phyloP scores from a whole-genome alignment of 1,140 invertebrate species.

The Penaeus vannamei region DNA sequence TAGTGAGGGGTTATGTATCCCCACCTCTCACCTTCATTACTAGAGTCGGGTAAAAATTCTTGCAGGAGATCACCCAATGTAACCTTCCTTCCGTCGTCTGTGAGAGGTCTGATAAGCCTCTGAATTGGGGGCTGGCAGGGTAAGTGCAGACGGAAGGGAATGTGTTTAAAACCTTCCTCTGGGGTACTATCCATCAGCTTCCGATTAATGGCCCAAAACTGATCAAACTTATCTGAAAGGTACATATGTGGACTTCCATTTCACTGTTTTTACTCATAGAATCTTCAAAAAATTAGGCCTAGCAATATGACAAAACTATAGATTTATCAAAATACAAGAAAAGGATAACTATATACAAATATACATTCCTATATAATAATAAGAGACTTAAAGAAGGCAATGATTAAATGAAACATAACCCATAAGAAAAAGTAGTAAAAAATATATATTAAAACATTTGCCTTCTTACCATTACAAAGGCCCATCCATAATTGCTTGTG shows the following conservation, averaged over 20 bases:
- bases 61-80: slow-evolving; percentile 81
- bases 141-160: slow-evolving; percentile 90
- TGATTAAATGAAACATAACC: too few species aligned
- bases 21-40: slow-evolving; percentile 68
- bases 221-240: slow-evolving; percentile 94
- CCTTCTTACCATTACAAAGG: slow-evolving; percentile 86
- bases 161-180: slow-evolving; percentile 87
- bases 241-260: slow-evolving; percentile 27
- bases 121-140: slow-evolving; percentile 75
- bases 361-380: too few species aligned
- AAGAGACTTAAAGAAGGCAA: too few species aligned
- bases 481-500: slow-evolving; percentile 97
- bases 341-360: too few species aligned
- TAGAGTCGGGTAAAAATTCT: slow-evolving; percentile 79
- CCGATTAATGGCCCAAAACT: slow-evolving; percentile 98
- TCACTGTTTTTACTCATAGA: too few species aligned
- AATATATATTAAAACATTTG: background rate
- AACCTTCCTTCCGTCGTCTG: slow-evolving; percentile 82
- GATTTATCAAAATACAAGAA: too few species aligned
- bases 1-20: background rate
- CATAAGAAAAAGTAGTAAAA: background rate
- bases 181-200: slow-evolving; percentile 88
- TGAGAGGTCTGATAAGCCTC: slow-evolving; percentile 83
- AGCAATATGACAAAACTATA: too few species aligned
- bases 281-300: too few species aligned